Percentiles rank a stretch among this genome's conserved stretches.
Conservation (phyloP, 2,888 invertebrate species). For the Troides helena region DNA sequence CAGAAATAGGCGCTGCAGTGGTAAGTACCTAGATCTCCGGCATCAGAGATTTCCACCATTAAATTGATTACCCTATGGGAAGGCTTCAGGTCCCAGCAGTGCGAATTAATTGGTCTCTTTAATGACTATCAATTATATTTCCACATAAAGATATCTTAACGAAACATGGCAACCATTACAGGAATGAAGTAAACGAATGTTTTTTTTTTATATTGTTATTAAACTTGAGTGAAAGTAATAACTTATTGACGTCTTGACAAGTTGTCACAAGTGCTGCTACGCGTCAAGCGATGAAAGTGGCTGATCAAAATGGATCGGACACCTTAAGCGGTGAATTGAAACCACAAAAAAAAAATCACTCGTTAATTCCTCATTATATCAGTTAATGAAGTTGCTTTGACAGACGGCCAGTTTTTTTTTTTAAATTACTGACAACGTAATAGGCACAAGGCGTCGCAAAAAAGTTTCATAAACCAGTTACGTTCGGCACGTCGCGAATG, state of each 20-base stretch:
- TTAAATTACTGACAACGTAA: conserved; percentile 19
- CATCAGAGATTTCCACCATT: too few relatives aligned
- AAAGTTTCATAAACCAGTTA: background rate
- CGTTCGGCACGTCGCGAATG: background rate
- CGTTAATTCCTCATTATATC: conserved; percentile 24
- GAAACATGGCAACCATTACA: background rate
- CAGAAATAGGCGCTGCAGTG: too few relatives aligned
- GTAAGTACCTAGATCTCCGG: too few relatives aligned
- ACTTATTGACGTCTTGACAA: conserved; percentile 28
- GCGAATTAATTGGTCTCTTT: background rate
- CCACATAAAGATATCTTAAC: background rate
- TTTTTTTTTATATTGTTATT: conserved; percentile 14
- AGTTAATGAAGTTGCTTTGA: conserved; percentile 27
- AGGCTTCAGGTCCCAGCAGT: too few relatives aligned
- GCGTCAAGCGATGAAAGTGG: conserved; percentile 25
- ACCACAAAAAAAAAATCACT: conserved; percentile 9
- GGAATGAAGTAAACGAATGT: conserved; percentile 5
- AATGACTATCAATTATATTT: background rate
- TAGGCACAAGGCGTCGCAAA: conserved; percentile 7
- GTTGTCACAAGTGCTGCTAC: conserved; percentile 22
- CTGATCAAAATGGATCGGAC: conserved; percentile 23
- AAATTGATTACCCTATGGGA: too few relatives aligned
- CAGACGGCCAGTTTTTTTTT: conserved; percentile 21
- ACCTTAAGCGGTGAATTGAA: conserved; percentile 20
- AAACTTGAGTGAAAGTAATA: conserved; percentile 31